Evolutionary conservation across 1,140 invertebrate species (phyloP).

Genomic region (Trichomalopsis sarcophagae): DNA sequence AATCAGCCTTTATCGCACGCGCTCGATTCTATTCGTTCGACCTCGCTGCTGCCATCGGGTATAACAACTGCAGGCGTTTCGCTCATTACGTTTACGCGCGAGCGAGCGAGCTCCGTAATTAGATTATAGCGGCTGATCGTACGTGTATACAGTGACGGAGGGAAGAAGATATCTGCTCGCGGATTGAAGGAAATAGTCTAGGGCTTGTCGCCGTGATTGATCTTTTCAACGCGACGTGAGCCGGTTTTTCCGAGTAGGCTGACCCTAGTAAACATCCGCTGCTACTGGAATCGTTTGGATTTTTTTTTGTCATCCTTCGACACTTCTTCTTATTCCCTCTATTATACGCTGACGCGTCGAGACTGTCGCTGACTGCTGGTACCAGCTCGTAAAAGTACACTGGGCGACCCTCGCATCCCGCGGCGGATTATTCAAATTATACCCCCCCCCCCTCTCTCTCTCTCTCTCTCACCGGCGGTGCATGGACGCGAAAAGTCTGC

Average conservation of each 20-base stretch:
- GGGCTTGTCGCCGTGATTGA: not conserved
- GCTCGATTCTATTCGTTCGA: constrained; percentile 7
- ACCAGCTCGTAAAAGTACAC: too few relatives aligned
- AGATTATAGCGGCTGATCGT: not conserved
- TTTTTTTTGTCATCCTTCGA: too few relatives aligned
- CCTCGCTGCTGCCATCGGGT: not conserved
- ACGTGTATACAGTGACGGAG: not conserved
- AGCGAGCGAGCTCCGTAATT: not conserved
- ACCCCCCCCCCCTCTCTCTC: too few relatives aligned
- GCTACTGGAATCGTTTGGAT: too few relatives aligned
- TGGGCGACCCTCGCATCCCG: not conserved
- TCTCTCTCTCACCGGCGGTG: too few relatives aligned
- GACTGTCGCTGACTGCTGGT: too few relatives aligned
- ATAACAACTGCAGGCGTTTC: not conserved
- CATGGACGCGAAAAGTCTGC: constrained; percentile 25
- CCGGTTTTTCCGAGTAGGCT: too few relatives aligned
- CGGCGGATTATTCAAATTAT: constrained; percentile 43
- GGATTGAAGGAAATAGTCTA: too few relatives aligned
- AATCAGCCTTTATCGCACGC: constrained; percentile 18
- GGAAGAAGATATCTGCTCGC: too few relatives aligned
- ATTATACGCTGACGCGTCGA: too few relatives aligned
- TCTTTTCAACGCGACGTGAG: not conserved
- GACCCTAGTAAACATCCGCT: too few relatives aligned
- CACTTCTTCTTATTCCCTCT: too few relatives aligned
- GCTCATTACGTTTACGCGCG: constrained; percentile 21